Conservation (phyloP, 2,888 invertebrate genomes). For the Julus scandinavius region DNA sequence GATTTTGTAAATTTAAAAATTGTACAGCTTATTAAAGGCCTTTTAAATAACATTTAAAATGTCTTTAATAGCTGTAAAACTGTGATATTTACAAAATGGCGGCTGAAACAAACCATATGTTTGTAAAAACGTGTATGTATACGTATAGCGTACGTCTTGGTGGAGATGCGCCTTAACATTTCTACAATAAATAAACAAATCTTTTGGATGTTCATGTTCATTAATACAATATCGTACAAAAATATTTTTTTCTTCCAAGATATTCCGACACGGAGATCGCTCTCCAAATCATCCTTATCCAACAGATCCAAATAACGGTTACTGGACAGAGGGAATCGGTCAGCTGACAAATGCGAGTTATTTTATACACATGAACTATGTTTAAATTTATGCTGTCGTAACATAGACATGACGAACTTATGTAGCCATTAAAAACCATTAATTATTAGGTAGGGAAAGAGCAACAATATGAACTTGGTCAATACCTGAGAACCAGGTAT, state of each 20-base stretch:
- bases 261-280: constrained; percentile 55
- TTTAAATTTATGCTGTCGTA: neutral
- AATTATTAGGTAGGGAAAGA: constrained; percentile 45
- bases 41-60: too few species aligned
- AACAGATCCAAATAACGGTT: constrained; percentile 52
- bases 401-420: too few species aligned
- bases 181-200: too few species aligned
- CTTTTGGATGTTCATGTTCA: neutral
- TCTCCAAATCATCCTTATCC: constrained; percentile 28
- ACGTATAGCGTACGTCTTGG: too few species aligned
- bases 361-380: neutral
- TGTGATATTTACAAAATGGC: too few species aligned
- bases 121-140: too few species aligned
- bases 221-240: neutral
- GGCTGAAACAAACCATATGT: too few species aligned
- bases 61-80: too few species aligned
- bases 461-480: constrained; percentile 79
- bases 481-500: constrained; percentile 80
- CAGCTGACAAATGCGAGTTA: constrained; percentile 52
- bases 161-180: too few species aligned
- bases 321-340: constrained; percentile 52
- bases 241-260: neutral
- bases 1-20: too few species aligned
- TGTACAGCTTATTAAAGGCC: too few species aligned
- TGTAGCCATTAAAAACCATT: neutral